Evolutionary conservation across 1,140 invertebrate species (phyloP).

Genomic region (Papilio polyxenes): DNA sequence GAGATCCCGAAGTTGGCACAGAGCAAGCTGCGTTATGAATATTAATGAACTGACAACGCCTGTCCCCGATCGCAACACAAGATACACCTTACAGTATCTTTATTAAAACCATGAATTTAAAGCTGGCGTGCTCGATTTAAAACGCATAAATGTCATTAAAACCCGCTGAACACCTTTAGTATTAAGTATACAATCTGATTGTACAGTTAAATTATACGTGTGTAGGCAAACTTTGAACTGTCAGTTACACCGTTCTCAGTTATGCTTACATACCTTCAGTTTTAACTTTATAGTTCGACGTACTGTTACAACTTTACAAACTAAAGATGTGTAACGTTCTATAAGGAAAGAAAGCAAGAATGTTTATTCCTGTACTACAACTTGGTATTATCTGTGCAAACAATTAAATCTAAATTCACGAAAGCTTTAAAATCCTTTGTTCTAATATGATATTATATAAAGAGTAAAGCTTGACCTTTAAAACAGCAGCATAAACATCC

Average conservation of each 20-base stretch:
- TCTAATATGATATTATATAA: background rate
- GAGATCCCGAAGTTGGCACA: constrained; percentile 47
- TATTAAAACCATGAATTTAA: constrained; percentile 19
- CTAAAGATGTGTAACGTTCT: background rate
- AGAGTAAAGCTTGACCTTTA: background rate
- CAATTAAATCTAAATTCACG: background rate
- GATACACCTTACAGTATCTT: constrained; percentile 40
- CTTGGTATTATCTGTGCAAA: background rate
- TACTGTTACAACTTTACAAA: too few relatives aligned
- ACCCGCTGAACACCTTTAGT: too few relatives aligned
- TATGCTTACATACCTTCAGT: too few relatives aligned
- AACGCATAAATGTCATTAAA: background rate
- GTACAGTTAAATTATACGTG: too few relatives aligned
- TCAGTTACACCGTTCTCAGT: too few relatives aligned
- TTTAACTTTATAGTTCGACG: too few relatives aligned
- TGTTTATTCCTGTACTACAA: background rate
- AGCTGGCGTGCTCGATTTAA: background rate
- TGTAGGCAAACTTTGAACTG: too few relatives aligned
- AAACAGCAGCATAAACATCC: constrained; percentile 8
- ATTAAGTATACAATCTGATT: too few relatives aligned
- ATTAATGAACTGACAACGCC: constrained; percentile 67
- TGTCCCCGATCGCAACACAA: constrained; percentile 55
- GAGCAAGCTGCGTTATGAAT: constrained; percentile 65
- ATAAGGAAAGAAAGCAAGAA: background rate
- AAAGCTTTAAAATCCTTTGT: background rate